Evolutionary conservation across 2,113 vertebrate species (phyloP).

Genomic region (Pygoscelis antarcticus): DNA sequence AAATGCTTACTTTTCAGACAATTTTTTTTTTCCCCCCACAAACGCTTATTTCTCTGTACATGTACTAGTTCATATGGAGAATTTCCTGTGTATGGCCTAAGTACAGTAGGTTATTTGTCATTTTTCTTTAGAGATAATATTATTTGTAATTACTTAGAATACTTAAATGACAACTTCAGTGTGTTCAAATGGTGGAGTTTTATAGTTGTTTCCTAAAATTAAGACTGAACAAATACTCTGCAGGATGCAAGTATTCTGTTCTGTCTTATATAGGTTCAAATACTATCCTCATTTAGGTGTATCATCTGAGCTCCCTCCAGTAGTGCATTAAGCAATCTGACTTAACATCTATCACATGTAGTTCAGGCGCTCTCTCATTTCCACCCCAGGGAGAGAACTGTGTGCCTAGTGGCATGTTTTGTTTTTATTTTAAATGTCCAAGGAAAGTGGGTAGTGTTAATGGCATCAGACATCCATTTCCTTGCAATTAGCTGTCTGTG

Average conservation of each 20-base stretch:
- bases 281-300: slow-evolving; percentile 11
- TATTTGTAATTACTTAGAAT: not conserved
- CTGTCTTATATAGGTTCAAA: not conserved
- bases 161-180: not conserved
- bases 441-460: slow-evolving; percentile 42
- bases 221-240: not conserved
- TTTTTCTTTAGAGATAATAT: not conserved
- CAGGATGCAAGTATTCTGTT: not conserved
- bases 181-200: not conserved
- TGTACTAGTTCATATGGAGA: not conserved
- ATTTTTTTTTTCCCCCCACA: not conserved
- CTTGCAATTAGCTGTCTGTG: slow-evolving; percentile 60
- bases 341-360: slow-evolving; percentile 51
- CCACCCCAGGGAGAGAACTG: slow-evolving; percentile 51
- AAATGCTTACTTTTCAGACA: not conserved
- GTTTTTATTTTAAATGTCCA: slow-evolving; percentile 56
- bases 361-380: slow-evolving; percentile 34
- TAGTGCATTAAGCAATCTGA: slow-evolving; percentile 44
- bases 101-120: not conserved
- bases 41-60: not conserved
- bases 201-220: not conserved
- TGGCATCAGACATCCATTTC: slow-evolving; percentile 59
- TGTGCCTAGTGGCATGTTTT: slow-evolving; percentile 45
- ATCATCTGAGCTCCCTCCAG: slow-evolving; percentile 17
- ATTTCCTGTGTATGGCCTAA: not conserved